phyloP scores from a whole-genome alignment of 1,140 invertebrate species.

The Antheraea pernyi region DNA sequence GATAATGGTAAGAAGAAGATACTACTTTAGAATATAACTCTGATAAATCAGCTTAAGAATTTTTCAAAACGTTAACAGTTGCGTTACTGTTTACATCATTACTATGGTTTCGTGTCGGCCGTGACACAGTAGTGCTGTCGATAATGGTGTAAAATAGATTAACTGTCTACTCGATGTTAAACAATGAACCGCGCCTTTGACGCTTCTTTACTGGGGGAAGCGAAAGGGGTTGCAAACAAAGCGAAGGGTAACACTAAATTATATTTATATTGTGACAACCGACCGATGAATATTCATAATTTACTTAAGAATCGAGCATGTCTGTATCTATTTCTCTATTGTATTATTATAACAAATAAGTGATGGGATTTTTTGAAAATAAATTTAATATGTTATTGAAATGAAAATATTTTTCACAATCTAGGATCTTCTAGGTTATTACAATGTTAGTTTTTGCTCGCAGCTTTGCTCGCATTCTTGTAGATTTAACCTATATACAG shows the following conservation, averaged over 20 bases:
- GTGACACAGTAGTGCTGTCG: constrained; percentile 28
- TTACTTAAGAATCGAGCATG: not conserved
- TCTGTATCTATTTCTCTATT: too few relatives aligned
- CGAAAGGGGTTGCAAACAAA: not conserved
- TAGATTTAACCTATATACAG: too few relatives aligned
- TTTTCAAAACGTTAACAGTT: not conserved
- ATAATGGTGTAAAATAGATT: constrained; percentile 42
- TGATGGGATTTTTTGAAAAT: too few relatives aligned
- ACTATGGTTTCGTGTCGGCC: constrained; percentile 4
- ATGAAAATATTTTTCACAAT: not conserved
- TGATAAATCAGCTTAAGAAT: not conserved
- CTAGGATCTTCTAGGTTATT: too few relatives aligned
- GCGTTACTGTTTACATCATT: not conserved
- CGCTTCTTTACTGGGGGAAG: constrained; percentile 3
- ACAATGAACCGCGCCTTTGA: constrained; percentile 23
- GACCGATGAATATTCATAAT: too few relatives aligned
- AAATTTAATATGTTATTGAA: too few relatives aligned
- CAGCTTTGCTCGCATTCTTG: too few relatives aligned
- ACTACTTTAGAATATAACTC: too few relatives aligned
- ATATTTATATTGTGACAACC: not conserved
- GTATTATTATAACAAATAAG: too few relatives aligned
- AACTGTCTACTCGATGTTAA: constrained; percentile 30
- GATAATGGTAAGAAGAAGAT: too few relatives aligned
- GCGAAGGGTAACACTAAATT: not conserved
- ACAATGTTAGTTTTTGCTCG: too few relatives aligned